A percentile compares a stretch with the other conserved stretches of the same genome.
These are phyloP conservation scores for Zootoca vivipara DNA, from an alignment of 2,113 vertebrate species.

Conservation along the genomic window DNA sequence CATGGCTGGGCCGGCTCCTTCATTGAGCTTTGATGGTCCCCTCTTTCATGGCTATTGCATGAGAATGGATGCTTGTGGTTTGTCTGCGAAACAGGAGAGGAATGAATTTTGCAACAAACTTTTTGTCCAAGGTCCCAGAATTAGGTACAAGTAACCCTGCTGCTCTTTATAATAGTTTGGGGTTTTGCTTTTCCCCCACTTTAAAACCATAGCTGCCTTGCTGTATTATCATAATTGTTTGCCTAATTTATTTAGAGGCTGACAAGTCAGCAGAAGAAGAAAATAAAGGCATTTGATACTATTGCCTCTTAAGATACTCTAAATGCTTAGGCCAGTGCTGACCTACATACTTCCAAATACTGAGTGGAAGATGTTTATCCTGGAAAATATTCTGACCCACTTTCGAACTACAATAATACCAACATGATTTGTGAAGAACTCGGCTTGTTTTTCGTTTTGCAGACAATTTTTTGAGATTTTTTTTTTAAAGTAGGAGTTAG, in stretches of 20 bases:
- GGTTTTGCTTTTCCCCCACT: neutral
- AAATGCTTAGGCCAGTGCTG: neutral
- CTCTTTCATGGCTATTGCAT: neutral
- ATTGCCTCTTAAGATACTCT: neutral
- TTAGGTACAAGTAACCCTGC: neutral
- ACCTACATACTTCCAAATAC: constrained; percentile 9
- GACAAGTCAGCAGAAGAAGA: neutral
- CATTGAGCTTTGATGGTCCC: neutral
- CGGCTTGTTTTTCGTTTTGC: neutral
- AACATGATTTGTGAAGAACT: neutral
- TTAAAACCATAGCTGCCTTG: neutral
- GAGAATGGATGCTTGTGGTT: neutral
- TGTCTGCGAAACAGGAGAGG: neutral
- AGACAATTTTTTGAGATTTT: neutral
- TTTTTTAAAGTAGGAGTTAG: neutral
- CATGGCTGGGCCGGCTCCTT: too few species aligned
- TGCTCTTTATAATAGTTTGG: neutral
- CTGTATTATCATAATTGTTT: neutral
- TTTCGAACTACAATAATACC: neutral
- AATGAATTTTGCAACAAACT: neutral
- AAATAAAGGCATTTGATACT: neutral
- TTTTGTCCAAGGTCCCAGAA: neutral
- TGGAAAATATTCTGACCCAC: neutral
- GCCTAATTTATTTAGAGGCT: neutral
- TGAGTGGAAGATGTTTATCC: neutral